Evolutionary conservation across 1,140 invertebrate species (phyloP), one percentile per base, ranked within the genome.

Genomic region (Spodoptera litura): DNA sequence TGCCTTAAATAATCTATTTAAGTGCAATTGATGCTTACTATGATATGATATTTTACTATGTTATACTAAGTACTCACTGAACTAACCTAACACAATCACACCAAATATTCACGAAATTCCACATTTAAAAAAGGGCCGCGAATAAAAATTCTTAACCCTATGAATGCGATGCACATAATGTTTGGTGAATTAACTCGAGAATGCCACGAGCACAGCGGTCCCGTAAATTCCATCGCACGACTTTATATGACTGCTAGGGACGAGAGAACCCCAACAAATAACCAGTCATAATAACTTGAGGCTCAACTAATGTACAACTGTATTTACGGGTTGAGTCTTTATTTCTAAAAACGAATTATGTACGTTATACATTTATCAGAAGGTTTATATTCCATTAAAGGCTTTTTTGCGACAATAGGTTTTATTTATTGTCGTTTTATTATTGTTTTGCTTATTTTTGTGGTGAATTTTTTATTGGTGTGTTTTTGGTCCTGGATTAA

Each of bases 181-280:
- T 53, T 70, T 70, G 66, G 66, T 70, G 66, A 70, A 70, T 70
- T 70, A 70, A 70, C 66, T 70, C 66, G 52, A 70, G 52, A 70
- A 70, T 70, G 66, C 66, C 49, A 70, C 13, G 38, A 20, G 66
- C 44, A 70, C 66, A 68, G 44, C 10, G 49, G 38, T 49, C 61
- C 49, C 49, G 49, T 70, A 70, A 70, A 70, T 70, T 70, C 66
- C 12, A 13, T 25, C 64, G 38, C 66, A 31, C 44, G 66, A 70
- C 66, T 70, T 52, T 70, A 52, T 70, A 52, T 70, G 27, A 70
- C 49, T 70, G 66, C 66, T 25, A 70, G 66, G 66, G 44, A 53
- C 25, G 49, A 52, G 66, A 52, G 53, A 70, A 49, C 49, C 66
- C 49, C 66, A 49, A 70, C 49, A 70, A 70, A 70, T 70, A 70